phyloP scores from a whole-genome alignment of 1,140 invertebrate species.

The Drosophila cardini region DNA sequence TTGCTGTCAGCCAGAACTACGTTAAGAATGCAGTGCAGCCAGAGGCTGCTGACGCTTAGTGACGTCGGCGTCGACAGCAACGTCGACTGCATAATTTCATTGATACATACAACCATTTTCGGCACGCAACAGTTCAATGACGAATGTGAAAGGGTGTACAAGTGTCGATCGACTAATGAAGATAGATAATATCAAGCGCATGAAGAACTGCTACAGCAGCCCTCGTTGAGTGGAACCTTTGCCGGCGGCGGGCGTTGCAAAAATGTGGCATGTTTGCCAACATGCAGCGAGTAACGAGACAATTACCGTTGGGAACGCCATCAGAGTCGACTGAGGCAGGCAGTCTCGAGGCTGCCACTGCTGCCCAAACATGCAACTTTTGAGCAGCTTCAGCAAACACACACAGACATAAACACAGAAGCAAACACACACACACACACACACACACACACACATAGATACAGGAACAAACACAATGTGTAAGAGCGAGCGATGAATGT shows the following conservation, averaged over 20 bases:
- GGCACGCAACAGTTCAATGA: too few species aligned
- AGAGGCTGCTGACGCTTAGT: too few species aligned
- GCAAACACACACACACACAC: constrained; percentile 50
- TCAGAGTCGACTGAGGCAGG: constrained; percentile 21
- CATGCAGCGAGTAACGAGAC: constrained; percentile 80
- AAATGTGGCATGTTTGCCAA: constrained; percentile 68
- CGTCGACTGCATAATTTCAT: too few species aligned
- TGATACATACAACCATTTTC: too few species aligned
- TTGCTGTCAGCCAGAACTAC: too few species aligned
- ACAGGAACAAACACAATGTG: constrained; percentile 20
- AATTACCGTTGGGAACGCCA: constrained; percentile 70
- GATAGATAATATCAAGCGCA: too few species aligned
- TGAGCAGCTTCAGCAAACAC: constrained; percentile 63
- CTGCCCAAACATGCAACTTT: constrained; percentile 69
- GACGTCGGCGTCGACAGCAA: too few species aligned
- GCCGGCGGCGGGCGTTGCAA: constrained; percentile 25
- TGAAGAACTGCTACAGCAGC: background rate
- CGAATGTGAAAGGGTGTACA: too few species aligned
- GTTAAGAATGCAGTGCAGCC: too few species aligned
- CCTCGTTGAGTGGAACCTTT: constrained; percentile 40
- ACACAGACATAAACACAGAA: constrained; percentile 33
- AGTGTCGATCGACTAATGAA: too few species aligned
- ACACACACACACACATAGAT: constrained; percentile 40
- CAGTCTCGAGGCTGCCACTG: constrained; percentile 10
- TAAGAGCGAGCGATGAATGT: constrained; percentile 38